Conservation (phyloP, 2,113 vertebrate species). For the Panthera tigris region DNA sequence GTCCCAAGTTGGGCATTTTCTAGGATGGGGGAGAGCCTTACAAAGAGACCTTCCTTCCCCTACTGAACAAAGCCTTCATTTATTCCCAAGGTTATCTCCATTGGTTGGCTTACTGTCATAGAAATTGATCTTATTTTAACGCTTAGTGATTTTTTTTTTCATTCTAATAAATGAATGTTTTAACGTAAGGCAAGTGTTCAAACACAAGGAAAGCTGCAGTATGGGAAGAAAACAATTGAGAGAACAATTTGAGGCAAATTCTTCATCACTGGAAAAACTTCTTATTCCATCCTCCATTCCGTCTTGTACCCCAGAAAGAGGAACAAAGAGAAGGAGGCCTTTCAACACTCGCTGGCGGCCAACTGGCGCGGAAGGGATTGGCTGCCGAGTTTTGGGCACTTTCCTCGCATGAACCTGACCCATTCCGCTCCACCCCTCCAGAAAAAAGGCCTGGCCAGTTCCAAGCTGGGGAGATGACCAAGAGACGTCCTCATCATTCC, state of each 20-base stretch:
- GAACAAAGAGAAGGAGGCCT: neutral
- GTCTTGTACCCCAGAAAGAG: neutral
- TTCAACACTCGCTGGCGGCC: neutral
- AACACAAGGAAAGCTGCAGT: neutral
- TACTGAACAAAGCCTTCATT: neutral
- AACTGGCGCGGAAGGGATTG: neutral
- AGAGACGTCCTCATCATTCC: neutral
- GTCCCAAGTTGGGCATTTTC: neutral
- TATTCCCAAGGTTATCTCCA: neutral
- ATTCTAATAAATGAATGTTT: neutral
- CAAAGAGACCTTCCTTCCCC: neutral
- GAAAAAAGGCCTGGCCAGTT: neutral
- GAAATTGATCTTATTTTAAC: slow-evolving; percentile 21
- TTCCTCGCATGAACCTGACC: neutral
- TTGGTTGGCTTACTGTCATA: neutral
- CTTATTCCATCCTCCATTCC: neutral
- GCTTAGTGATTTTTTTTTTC: neutral
- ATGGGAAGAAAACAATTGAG: neutral
- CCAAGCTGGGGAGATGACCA: neutral
- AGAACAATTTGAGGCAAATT: neutral
- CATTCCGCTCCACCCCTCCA: neutral
- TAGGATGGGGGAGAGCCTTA: neutral
- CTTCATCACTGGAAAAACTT: neutral
- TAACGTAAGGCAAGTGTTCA: neutral
- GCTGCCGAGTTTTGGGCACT: neutral